Evolutionary conservation across 2,797 vertebrate genomes (phyloP), one percentile per base, ranked within the genome.

Genomic region (Neosilurus hyrtlii): DNA sequence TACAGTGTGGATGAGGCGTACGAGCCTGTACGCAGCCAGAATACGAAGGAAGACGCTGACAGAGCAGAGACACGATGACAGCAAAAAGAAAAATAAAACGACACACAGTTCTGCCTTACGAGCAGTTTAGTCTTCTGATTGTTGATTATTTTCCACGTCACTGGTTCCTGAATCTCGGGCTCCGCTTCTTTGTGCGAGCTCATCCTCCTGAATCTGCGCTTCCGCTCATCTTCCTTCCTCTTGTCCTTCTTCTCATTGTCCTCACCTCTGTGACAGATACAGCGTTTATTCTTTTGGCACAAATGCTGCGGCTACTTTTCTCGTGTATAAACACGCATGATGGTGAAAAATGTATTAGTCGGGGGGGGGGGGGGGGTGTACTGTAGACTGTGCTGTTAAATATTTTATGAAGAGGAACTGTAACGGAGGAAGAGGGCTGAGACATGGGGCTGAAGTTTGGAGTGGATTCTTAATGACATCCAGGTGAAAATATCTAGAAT

Each of bases 101-200:
- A 62, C 24, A 82, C 43, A 63, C 22, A 16, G 62, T 67, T 54
- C 68, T 10, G 52, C 66, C 92, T 94, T 94, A 98, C 97, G 85
- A 98, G 95, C 82, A 98, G 93, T 79, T 94, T 96, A 89, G 96
- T 96, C 85, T 96, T 95, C 63, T 95, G 94, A n/a, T 94, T 93
- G 90, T 92, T 95, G 63, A 97, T 95, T 86, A 91, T 95, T 89
- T 96, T 96, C 96, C 96, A 97, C 85, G 96, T 91, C 1, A 93
- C 94, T 2, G 96, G 96, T 85, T 95, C 95, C 14, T 95, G 96
- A 71, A 91, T 89, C 88, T 95, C 95, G 0, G 92, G 83, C 66
- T 96, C 95, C 80, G 94, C 94, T 0, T 92, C 92, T 89, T 95
- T 95, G 10, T 88, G 90, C 76, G 91, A 93, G 83, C 89, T 85